Base-by-base conservation (phyloP, 2,888 invertebrate genomes). In the Empis stercorea region DNA sequence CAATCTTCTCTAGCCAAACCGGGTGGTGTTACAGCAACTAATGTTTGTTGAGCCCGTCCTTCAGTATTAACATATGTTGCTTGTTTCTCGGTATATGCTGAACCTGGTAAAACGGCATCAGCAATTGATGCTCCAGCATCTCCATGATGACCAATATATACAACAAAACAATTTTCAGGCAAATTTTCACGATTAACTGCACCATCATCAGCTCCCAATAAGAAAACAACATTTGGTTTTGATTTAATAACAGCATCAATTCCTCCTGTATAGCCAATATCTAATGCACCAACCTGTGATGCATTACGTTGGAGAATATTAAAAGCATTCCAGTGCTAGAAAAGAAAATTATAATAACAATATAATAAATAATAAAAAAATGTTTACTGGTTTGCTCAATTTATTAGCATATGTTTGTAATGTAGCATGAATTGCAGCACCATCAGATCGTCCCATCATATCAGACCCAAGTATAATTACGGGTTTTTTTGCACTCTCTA, bases 11-110 rank as follows among this genome's bases (percentile, higher is more conserved):
- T 76, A 1, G 95, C 96, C 71, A 83, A 73, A 37, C 95, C 95
- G 1, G 96, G 96, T 48, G 95, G 88, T 14, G 87, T 77, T 38
- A 95, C 85, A 16, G 94, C 95, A 4, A 79, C 74, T 30, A 84
- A 72, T 1, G 94, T 91, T 71, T 91, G 85, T 70, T 97, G 96
- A 32, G 95, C 81, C 53, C 97, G 79, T 2, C 99, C 99, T 75
- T 99, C 99, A 0, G 93, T 96, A 72, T 99, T 99, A 0, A 94
- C 94, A 69, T 87, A 99, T 1, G 89, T 94, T n/a, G 80, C 94
- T 64, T 88, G 84, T 72, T 99, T 99, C 76, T 99, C 99, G 0
- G 99, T 99, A 71, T 97, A 99, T 0, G 99, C 96, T 7, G 94
- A 93, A 51, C 96, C 92, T 2, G 99, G 94, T 11, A 99, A 71